Evolutionary conservation across 2,113 vertebrate genomes (phyloP).

Genomic region (Trachemys scripta): DNA sequence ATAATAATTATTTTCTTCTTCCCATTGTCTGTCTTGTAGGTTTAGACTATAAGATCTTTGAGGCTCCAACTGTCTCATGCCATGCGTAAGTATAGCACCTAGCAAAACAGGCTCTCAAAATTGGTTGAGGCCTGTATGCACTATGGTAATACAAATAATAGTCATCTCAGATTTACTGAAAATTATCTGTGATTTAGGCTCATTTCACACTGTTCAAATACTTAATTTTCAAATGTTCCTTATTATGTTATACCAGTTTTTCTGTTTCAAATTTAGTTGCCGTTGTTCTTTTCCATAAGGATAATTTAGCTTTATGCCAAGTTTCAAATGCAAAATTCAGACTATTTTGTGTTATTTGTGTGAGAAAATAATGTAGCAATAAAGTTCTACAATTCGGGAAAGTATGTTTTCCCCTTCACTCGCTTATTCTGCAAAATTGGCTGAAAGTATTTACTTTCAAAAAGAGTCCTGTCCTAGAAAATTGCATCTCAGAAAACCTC

Average conservation of each 20-base stretch:
- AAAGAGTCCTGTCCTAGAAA: conserved; percentile 43
- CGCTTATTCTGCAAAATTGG: conserved; percentile 47
- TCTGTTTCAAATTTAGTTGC: not conserved
- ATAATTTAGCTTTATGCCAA: not conserved
- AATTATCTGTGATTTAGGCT: not conserved
- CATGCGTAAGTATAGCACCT: conserved; percentile 28
- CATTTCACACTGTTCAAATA: not conserved
- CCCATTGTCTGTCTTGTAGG: conserved; percentile 38
- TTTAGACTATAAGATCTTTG: conserved; percentile 59
- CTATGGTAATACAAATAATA: not conserved
- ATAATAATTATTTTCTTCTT: conserved; percentile 56
- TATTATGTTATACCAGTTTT: not conserved
- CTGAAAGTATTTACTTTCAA: conserved; percentile 37
- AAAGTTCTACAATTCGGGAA: conserved; percentile 6
- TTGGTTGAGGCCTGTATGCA: not conserved
- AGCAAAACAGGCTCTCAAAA: conserved; percentile 34
- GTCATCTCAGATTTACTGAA: not conserved
- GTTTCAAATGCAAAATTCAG: conserved; percentile 24
- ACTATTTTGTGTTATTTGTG: conserved; percentile 31
- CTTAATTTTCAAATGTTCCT: not conserved
- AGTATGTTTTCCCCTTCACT: conserved; percentile 18
- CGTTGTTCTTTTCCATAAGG: not conserved
- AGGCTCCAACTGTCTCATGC: conserved; percentile 52
- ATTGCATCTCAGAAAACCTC: not conserved
- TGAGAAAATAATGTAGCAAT: conserved; percentile 12